Conservation (phyloP, 2,888 invertebrate genomes). For the Cerastoderma edule region DNA sequence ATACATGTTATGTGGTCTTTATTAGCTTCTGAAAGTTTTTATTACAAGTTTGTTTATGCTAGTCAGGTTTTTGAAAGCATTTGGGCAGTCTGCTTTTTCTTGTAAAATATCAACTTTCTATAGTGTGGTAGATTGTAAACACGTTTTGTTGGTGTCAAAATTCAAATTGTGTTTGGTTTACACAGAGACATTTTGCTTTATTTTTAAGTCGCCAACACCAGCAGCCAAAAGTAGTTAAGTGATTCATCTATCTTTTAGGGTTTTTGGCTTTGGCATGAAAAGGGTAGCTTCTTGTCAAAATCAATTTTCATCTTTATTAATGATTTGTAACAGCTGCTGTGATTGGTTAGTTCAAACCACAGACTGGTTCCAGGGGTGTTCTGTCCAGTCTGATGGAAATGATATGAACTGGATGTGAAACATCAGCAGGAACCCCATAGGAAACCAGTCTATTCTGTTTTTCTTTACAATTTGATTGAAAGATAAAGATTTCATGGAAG, state of each 20-base stretch:
- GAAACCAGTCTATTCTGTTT: slow-evolving; percentile 14
- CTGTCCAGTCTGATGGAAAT: slow-evolving; percentile 24
- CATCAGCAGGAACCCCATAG: slow-evolving; percentile 8
- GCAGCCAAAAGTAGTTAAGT: too few species aligned
- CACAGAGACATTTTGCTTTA: too few species aligned
- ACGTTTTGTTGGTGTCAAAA: background rate
- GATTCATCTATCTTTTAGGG: background rate
- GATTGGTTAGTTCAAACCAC: slow-evolving; percentile 13
- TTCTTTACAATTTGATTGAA: slow-evolving; percentile 17
- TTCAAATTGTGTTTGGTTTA: background rate
- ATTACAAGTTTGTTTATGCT: slow-evolving; percentile 12
- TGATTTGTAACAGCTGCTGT: slow-evolving; percentile 18
- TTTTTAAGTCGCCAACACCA: too few species aligned
- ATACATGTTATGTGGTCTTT: too few species aligned
- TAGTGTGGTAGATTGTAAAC: slow-evolving; percentile 11
- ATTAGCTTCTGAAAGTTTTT: slow-evolving; percentile 15
- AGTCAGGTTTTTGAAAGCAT: background rate
- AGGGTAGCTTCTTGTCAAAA: slow-evolving; percentile 8
- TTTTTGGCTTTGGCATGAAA: slow-evolving; percentile 1
- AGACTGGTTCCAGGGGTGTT: slow-evolving; percentile 17
- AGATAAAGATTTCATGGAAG: slow-evolving; percentile 1
- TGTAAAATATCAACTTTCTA: too few species aligned
- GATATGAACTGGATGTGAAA: slow-evolving; percentile 25
- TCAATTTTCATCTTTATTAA: slow-evolving; percentile 4
- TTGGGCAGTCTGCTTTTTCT: too few species aligned